Conservation (phyloP, 1,140 invertebrate species). For the Drosophila albomicans region DNA sequence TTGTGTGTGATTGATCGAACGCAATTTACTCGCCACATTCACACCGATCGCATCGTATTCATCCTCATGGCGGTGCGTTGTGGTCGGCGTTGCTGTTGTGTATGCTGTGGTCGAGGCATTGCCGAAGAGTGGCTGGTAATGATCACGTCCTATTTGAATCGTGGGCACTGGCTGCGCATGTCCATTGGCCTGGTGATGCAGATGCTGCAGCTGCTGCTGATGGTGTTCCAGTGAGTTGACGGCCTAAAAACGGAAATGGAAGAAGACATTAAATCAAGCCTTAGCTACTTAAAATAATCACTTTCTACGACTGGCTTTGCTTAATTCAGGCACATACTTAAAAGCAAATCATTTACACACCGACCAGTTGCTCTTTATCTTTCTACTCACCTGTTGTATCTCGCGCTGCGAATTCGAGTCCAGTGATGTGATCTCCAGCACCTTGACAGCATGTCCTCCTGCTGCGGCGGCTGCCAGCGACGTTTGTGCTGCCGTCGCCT, state of each 20-base stretch:
- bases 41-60: slow-evolving; percentile 84
- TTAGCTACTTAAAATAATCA: no score
- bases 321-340: no score
- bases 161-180: slow-evolving; percentile 74
- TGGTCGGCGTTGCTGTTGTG: slow-evolving; percentile 61
- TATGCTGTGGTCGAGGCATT: slow-evolving; percentile 60
- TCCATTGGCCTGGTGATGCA: slow-evolving; percentile 74
- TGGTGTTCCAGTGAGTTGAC: slow-evolving; percentile 81
- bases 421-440: slow-evolving; percentile 78
- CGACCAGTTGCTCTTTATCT: no score
- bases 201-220: slow-evolving; percentile 76
- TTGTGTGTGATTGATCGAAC: slow-evolving; percentile 84
- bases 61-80: slow-evolving; percentile 68
- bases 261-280: neutral
- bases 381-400: slow-evolving; percentile 73
- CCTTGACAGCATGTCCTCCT: slow-evolving; percentile 73
- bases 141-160: slow-evolving; percentile 79
- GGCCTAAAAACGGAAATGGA: slow-evolving; percentile 45
- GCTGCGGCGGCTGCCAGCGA: slow-evolving; percentile 57
- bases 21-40: slow-evolving; percentile 84
- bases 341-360: no score
- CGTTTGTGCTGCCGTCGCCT: slow-evolving; percentile 58
- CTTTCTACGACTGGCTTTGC: no score
- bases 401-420: slow-evolving; percentile 81
- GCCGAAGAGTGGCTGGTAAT: slow-evolving; percentile 75